Evolutionary conservation across 2,888 invertebrate genomes (phyloP), one percentile per base, ranked within the genome.

Genomic region (Eupithecia insigniata): DNA sequence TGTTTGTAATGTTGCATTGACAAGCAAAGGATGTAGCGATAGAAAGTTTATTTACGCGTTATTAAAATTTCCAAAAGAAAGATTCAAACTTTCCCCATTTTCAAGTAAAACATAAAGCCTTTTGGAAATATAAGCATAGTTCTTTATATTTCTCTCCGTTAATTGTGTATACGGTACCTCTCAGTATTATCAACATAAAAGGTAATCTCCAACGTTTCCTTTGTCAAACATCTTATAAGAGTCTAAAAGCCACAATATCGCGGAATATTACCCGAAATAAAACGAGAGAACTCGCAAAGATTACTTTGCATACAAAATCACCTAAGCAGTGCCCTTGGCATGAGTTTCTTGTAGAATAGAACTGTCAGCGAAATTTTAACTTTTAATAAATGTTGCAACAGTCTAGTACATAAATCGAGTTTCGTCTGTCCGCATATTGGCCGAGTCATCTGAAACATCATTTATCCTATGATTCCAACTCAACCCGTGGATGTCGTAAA

Each of bases 251-350:
- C 73, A 73, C 75, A 73, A 73, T 73, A 77, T 73, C 70, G 68
- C 65, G 30, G 69, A 62, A 69, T 75, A 77, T 73, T 69, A 72
- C 71, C 74, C 66, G 66, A 75, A 75, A 77, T 75, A 77, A 76
- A 76, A 76, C 67, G 71, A 71, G 71, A 73, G 61, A 71, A 75
- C 74, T 73, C 70, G 72, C 70, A 55, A 77, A 77, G 75, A 77
- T 77, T 73, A 77, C 75, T 77, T 77, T 77, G 77, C 73, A 75
- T 73, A 75, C 62, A 73, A 72, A 73, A 77, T 75, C 77, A 73
- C 75, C 76, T 71, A 67, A 73, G 73, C 69, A 69, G 70, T 39
- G 62, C 67, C 64, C 22, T 22, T 64, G 26, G 36, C 7, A 64
- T 22, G 36, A 36, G 34, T 64, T 64, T 39, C 4, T 39, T 22